Evolutionary conservation across 2,113 vertebrate genomes (phyloP).

Genomic region (Seriola aureovittata): DNA sequence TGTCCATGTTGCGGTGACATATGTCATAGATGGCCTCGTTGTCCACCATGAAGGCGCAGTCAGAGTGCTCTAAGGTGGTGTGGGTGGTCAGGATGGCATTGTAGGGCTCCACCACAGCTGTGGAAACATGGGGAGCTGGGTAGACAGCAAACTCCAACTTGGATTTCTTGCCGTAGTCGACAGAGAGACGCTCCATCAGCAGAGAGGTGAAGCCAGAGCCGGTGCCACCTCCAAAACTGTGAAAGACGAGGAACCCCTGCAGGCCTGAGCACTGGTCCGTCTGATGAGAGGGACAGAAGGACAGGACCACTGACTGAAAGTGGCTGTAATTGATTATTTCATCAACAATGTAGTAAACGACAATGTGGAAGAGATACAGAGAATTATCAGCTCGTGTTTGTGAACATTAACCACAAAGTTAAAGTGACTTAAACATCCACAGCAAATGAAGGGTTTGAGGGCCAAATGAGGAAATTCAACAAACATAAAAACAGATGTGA

Average conservation of each 20-base stretch:
- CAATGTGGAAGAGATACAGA: no score
- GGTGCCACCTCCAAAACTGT: constrained; percentile 91
- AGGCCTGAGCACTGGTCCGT: constrained; percentile 90
- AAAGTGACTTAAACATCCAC: no score
- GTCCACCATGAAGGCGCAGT: constrained; percentile 94
- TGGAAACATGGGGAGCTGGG: constrained; percentile 88
- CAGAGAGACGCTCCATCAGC: constrained; percentile 90
- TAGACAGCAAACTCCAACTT: constrained; percentile 92
- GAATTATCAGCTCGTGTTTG: no score
- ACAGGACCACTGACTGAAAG: neutral
- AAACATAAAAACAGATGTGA: no score
- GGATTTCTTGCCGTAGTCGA: constrained; percentile 92
- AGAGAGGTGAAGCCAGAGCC: constrained; percentile 92
- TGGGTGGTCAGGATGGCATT: constrained; percentile 93
- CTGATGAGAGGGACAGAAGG: constrained; percentile 68
- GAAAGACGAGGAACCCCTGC: constrained; percentile 92
- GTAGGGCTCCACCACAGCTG: constrained; percentile 91
- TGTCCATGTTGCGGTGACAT: constrained; percentile 89
- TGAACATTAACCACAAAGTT: no score
- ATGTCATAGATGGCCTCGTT: constrained; percentile 93
- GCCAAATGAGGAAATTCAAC: no score
- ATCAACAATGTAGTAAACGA: no score
- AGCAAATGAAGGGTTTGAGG: no score
- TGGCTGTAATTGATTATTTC: neutral
- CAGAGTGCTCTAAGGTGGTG: constrained; percentile 90